Evolutionary conservation across 2,888 invertebrate genomes (phyloP).

Genomic region (Agrypnus murinus): DNA sequence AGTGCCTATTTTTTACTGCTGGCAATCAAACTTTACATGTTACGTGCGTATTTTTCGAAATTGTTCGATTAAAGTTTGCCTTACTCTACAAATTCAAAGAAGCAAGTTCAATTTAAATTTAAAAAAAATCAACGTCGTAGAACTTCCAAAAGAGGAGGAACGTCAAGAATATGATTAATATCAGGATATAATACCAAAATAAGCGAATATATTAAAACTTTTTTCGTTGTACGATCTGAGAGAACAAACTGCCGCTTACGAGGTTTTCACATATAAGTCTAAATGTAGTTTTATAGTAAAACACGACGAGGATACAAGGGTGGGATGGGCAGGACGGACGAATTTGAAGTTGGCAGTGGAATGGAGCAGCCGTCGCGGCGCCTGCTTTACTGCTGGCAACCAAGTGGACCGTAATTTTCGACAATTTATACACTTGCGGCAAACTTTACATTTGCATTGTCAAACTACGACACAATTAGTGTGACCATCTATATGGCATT

Average conservation of each 20-base stretch:
- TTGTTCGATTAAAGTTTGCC: too few species aligned
- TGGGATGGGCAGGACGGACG: conserved; percentile 21
- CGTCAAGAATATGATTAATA: conserved; percentile 24
- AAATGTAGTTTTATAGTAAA: conserved; percentile 39
- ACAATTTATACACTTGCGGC: conserved; percentile 40
- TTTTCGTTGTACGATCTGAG: conserved; percentile 5
- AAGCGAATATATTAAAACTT: conserved; percentile 20
- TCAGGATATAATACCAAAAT: not conserved
- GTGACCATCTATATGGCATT: not conserved
- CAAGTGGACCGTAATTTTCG: conserved; percentile 47
- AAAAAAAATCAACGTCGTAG: not conserved
- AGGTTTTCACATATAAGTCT: conserved; percentile 21
- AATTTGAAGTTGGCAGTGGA: conserved; percentile 41
- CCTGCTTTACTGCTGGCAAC: conserved; percentile 42
- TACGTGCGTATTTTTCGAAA: too few species aligned
- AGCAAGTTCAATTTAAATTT: not conserved
- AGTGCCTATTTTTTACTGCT: too few species aligned
- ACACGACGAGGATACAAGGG: conserved; percentile 21
- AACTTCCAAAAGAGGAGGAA: conserved; percentile 1
- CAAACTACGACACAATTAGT: conserved; percentile 23
- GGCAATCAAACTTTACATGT: too few species aligned
- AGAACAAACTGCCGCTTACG: conserved; percentile 6
- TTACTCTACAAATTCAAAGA: too few species aligned
- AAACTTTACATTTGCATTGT: conserved; percentile 7
- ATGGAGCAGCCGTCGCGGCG: conserved; percentile 46